Evolutionary conservation across 2,888 invertebrate species (phyloP).

Genomic region (Lepidocyrtinus sp.): DNA sequence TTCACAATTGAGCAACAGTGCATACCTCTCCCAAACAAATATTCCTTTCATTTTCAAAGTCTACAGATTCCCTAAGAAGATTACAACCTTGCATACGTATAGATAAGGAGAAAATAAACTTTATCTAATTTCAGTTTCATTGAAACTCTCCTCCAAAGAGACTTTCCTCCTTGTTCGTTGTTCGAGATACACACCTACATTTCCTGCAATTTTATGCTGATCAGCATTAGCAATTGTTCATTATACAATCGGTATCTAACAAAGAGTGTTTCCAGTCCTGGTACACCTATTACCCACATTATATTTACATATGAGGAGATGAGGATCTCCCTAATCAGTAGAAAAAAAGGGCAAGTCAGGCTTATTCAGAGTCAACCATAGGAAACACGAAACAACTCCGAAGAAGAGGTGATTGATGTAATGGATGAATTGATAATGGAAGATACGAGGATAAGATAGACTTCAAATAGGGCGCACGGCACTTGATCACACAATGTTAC

Average conservation of each 20-base stretch:
- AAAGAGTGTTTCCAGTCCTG: too few relatives aligned
- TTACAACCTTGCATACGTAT: too few relatives aligned
- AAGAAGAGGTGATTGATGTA: slow-evolving; percentile 63
- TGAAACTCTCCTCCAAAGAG: neutral
- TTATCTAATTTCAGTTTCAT: neutral
- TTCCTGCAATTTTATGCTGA: neutral
- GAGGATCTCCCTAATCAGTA: neutral
- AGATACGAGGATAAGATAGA: slow-evolving; percentile 67
- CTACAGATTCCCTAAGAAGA: too few relatives aligned
- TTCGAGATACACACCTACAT: neutral
- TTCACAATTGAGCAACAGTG: neutral
- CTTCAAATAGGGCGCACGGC: slow-evolving; percentile 67
- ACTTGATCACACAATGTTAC: slow-evolving; percentile 30
- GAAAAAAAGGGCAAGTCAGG: slow-evolving; percentile 19
- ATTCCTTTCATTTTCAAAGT: too few relatives aligned
- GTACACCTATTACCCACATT: neutral
- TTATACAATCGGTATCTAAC: neutral
- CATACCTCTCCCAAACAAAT: neutral
- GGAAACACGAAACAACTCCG: slow-evolving; percentile 24
- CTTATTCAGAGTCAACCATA: slow-evolving; percentile 26
- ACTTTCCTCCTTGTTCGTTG: neutral
- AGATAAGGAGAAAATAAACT: neutral
- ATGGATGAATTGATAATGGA: slow-evolving; percentile 60
- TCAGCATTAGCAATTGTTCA: neutral
- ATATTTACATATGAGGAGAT: neutral